phyloP scores from a whole-genome alignment of 2,797 vertebrate species.

The Choloepus didactylus region DNA sequence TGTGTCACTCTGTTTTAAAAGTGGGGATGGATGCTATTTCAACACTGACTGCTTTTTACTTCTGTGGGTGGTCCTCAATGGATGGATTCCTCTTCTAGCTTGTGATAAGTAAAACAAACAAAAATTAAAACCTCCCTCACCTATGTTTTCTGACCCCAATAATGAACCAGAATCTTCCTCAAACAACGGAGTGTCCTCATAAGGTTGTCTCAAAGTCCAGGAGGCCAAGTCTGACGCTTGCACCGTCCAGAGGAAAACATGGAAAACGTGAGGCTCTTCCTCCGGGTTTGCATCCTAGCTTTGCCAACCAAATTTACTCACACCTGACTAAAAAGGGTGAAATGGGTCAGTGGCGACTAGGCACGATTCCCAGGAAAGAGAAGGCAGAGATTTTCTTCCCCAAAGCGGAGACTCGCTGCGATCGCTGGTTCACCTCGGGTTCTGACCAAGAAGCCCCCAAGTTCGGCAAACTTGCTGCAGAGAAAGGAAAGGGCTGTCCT shows the following conservation, averaged over 20 bases:
- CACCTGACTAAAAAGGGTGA: neutral
- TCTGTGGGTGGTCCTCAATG: neutral
- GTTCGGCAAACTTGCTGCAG: fast-evolving
- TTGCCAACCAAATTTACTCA: neutral
- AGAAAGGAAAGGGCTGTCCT: neutral
- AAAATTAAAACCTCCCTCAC: neutral
- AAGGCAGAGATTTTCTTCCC: neutral
- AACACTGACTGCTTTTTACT: neutral
- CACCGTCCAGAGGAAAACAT: neutral
- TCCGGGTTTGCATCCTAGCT: neutral
- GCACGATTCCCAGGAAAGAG: neutral
- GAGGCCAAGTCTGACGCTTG: neutral
- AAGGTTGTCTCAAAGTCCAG: neutral
- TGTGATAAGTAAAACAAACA: neutral
- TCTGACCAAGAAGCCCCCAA: neutral
- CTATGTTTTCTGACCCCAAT: neutral
- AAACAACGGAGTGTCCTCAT: neutral
- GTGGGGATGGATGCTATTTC: neutral
- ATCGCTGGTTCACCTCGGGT: fast-evolving
- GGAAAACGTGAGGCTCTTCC: neutral
- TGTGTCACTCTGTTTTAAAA: slow-evolving; percentile 1
- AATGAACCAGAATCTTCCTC: neutral
- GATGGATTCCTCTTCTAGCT: neutral
- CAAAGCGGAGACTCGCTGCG: neutral
- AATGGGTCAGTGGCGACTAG: neutral